Conservation (phyloP, 2,888 invertebrate genomes). For the Orthonevra nobilis region DNA sequence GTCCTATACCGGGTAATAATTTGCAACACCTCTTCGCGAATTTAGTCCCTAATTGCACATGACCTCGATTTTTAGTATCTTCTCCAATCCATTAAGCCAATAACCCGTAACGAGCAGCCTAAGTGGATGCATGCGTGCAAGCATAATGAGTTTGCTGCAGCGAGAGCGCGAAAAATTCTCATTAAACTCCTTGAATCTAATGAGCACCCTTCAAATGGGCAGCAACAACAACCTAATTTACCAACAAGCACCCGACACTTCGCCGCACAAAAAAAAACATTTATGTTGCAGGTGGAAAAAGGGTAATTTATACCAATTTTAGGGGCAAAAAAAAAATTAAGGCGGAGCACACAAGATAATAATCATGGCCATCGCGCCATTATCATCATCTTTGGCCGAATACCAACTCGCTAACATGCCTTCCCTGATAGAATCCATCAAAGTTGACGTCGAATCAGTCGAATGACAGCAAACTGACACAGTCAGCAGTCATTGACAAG, state of each 20-base stretch:
- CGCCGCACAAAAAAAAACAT: conserved; percentile 36
- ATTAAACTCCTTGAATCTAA: conserved; percentile 64
- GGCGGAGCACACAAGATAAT: conserved; percentile 54
- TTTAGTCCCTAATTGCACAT: conserved; percentile 17
- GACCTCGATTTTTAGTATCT: conserved; percentile 27
- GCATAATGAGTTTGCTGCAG: conserved; percentile 55
- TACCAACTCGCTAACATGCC: too few species aligned
- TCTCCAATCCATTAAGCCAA: conserved; percentile 34
- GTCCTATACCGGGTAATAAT: too few species aligned
- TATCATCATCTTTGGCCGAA: conserved; percentile 38
- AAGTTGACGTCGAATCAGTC: conserved; percentile 57
- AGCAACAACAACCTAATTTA: conserved; percentile 50
- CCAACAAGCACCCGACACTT: conserved; percentile 40
- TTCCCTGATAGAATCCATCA: conserved; percentile 50
- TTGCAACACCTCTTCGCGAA: not conserved
- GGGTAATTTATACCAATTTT: conserved; percentile 68
- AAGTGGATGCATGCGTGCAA: conserved; percentile 63
- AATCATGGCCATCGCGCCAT: conserved; percentile 60
- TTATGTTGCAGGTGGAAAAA: conserved; percentile 53
- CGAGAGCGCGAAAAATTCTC: conserved; percentile 62
- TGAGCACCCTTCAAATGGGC: conserved; percentile 65
- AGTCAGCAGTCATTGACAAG: conserved; percentile 52
- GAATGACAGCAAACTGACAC: conserved; percentile 47
- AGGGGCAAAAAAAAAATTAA: conserved; percentile 17
- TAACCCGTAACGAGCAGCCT: conserved; percentile 62